Conservation (phyloP, 2,888 invertebrate genomes). For the Trachelus tabidus region DNA sequence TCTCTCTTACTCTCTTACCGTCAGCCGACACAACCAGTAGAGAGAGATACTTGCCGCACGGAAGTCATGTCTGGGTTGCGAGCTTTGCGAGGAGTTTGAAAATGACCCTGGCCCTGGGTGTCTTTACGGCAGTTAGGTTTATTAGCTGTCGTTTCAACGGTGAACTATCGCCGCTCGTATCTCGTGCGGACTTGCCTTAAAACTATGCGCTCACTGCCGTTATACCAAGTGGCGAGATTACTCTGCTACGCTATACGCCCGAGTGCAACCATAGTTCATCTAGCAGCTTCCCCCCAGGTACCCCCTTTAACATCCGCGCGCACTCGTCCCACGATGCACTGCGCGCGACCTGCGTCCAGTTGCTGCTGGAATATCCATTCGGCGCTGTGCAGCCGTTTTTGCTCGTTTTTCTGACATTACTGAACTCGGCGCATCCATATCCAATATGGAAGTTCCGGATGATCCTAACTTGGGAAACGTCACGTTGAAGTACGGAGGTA, state of each 20-base stretch:
- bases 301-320: neutral
- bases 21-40: neutral
- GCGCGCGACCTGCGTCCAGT: neutral
- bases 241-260: neutral
- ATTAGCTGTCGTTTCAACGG: slow-evolving; percentile 51
- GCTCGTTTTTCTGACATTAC: neutral
- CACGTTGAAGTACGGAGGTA: neutral
- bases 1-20: neutral
- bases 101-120: slow-evolving; percentile 39
- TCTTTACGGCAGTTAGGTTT: slow-evolving; percentile 54
- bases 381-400: neutral
- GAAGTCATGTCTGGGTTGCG: slow-evolving; percentile 11
- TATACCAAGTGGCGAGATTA: neutral
- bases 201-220: slow-evolving; percentile 2
- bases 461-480: neutral
- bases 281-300: neutral
- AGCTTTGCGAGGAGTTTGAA: slow-evolving; percentile 36
- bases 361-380: neutral
- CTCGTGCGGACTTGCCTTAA: slow-evolving; percentile 2
- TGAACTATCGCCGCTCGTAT: slow-evolving; percentile 14
- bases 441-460: neutral
- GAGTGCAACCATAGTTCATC: neutral
- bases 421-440: neutral
- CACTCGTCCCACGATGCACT: neutral
- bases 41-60: slow-evolving; percentile 1